Evolutionary conservation across 2,888 invertebrate genomes (phyloP), one percentile per base, ranked within the genome.

Genomic region (Sinopyrophorus schimmeli): DNA sequence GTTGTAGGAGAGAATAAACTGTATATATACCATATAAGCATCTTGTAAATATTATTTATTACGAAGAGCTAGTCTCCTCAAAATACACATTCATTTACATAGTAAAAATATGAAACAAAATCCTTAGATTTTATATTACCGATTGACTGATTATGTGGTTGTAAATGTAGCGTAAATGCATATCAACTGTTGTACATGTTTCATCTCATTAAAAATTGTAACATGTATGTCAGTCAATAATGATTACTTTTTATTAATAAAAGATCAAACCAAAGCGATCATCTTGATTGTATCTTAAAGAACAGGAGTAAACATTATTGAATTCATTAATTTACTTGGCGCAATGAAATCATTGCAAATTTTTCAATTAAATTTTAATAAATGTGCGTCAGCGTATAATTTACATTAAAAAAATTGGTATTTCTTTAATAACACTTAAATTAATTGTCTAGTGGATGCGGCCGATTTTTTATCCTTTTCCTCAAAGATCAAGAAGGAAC

Each of bases 111-210:
- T 43, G 27, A 61, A 54, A n/a, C n/a, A n/a, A 54, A 51, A 43
- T 57, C 51, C 50, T 55, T 57, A 53, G 42, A 54, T 58, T 61
- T 66, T 64, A 65, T 62, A 64, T 64, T 63, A 66, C 60, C 65
- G 62, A 66, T 63, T 65, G 65, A 64, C 47, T 42, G 61, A 57
- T 58, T 59, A 63, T 62, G 55, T 62, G 31, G 34, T 43, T 49
- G 37, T 51, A 37, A 40, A 30, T 62, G 60, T 60, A 58, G 54
- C 58, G 63, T 68, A 32, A n/a, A 68, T 65, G 66, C 68, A 69
- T 69, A 70, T 69, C 67, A 67, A 61, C 63, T 66, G 64, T 66
- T 69, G 66, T 71, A 70, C 66, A 70, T 70, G 68, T 70, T 70
- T 64, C 62, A 64, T 69, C 64, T 69, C 68, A 62, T 55, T 67